Percentiles rank a stretch among this genome's conserved stretches.
Conservation (phyloP, 2,797 vertebrate genomes). For the Gouania willdenowi region DNA sequence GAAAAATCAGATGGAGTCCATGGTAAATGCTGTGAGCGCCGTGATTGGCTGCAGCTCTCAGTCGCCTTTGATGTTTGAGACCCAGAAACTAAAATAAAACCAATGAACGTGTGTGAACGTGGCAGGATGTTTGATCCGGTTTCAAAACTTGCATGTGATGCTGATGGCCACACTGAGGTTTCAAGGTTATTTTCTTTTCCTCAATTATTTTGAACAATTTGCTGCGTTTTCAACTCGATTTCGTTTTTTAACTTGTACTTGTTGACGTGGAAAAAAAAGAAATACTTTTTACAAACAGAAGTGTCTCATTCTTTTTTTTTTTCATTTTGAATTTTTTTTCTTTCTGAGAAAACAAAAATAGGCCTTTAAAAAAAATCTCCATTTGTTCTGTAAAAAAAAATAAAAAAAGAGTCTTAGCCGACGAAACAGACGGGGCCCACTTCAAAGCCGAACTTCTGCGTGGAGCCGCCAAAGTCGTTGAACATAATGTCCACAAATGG, state of each 20-base stretch:
- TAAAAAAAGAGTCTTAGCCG: constrained; percentile 93
- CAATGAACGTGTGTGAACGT: constrained; percentile 28
- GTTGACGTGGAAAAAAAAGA: constrained; percentile 66
- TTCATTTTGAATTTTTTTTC: constrained; percentile 68
- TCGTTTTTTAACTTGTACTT: constrained; percentile 57
- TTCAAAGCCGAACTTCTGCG: constrained; percentile 99
- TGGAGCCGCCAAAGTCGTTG: constrained; percentile 93
- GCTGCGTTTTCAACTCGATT: constrained; percentile 72
- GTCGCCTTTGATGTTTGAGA: constrained; percentile 54
- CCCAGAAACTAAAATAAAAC: constrained; percentile 44
- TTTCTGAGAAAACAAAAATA: constrained; percentile 73
- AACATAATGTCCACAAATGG: constrained; percentile 98
- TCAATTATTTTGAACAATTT: constrained; percentile 67
- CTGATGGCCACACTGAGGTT: constrained; percentile 92
- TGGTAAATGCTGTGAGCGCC: constrained; percentile 35
- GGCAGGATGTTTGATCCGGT: constrained; percentile 76
- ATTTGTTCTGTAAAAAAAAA: constrained; percentile 59
- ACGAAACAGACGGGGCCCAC: constrained; percentile 98
- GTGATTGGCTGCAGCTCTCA: constrained; percentile 48
- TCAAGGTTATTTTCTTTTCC: constrained; percentile 80
- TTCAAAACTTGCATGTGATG: constrained; percentile 90
- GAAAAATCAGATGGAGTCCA: constrained; percentile 59
- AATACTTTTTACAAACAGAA: constrained; percentile 72
- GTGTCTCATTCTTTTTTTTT: constrained; percentile 73
- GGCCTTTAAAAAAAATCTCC: constrained; percentile 63